Evolutionary conservation across 2,113 vertebrate species (phyloP), one percentile per base, ranked within the genome.

Genomic region (Spheniscus mendiculus): DNA sequence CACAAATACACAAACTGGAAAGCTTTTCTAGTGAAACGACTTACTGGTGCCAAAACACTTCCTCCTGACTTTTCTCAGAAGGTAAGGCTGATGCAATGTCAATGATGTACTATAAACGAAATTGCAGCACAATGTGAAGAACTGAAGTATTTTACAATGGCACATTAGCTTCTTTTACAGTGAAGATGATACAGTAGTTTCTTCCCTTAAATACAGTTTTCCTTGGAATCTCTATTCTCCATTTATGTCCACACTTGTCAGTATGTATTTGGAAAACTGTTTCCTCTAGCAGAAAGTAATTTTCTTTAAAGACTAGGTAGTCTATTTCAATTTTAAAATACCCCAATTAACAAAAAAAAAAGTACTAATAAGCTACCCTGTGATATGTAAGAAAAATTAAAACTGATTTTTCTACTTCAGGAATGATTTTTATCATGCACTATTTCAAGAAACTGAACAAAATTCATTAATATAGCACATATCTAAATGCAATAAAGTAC

Each of bases 1-100:
- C 99, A 99, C 98, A 99, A 99, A 97, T 99, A 99, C 97, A 99
- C 99, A 93, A 99, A 99, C 99, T 99, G 99, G 99, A 99, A 99
- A 99, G 98, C 98, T 90, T 99, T 99, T 98, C 99, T 99, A 92
- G 99, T 99, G 97, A 99, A 99, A 98, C 99, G 99, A 98, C 99
- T 99, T 96, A 99, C 99, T 98, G 99, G 99, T 99, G 99, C 99
- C 98, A 99, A 99, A 99, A 99, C 99, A 91, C 99, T 99, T 98
- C 99, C 99, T 89, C 98, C 98, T 79, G 99, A 99, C 97, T 99
- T 99, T 97, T 98, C 98, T 97, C 96, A 98, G 97, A 99, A 99
- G 99, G 99, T 99, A 98, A 99, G 97, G 56, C 44, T 90, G 61
- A 83, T 92, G 50, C 59, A 85, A 42, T 85, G 50, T 89, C 81